Evolutionary conservation across 1,140 invertebrate genomes (phyloP).

Genomic region (Neuroterus valhalla): DNA sequence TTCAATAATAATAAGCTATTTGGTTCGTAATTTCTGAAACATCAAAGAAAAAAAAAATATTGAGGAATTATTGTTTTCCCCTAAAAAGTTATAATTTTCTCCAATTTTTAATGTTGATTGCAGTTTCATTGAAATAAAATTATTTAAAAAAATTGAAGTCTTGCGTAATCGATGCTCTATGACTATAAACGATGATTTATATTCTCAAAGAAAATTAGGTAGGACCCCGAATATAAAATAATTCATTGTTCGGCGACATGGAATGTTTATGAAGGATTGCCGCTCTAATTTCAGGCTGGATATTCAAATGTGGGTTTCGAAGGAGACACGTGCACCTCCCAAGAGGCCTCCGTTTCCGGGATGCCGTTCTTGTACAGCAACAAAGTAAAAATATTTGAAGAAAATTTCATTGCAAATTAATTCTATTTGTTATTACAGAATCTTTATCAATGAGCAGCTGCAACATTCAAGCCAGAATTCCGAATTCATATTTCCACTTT

Average conservation of each 20-base stretch:
- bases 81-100: no score
- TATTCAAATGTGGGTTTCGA: constrained; percentile 41
- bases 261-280: constrained; percentile 1
- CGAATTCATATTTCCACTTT: not conserved
- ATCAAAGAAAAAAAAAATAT: no score
- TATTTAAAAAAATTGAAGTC: not conserved
- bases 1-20: no score
- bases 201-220: constrained; percentile 1
- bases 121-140: not conserved
- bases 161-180: not conserved
- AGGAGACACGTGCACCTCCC: constrained; percentile 26
- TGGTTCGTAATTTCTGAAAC: no score
- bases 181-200: not conserved
- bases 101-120: not conserved
- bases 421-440: not conserved
- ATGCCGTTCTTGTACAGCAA: constrained; percentile 14
- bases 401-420: not conserved
- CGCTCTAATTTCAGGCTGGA: constrained; percentile 40
- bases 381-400: constrained; percentile 3
- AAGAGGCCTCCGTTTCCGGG: constrained; percentile 20
- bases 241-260: constrained; percentile 2
- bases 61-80: no score
- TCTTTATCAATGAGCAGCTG: not conserved
- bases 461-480: no score
- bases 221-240: constrained; percentile 1